Base-by-base conservation (phyloP, 1,140 invertebrate genomes). In the Nymphalis io region DNA sequence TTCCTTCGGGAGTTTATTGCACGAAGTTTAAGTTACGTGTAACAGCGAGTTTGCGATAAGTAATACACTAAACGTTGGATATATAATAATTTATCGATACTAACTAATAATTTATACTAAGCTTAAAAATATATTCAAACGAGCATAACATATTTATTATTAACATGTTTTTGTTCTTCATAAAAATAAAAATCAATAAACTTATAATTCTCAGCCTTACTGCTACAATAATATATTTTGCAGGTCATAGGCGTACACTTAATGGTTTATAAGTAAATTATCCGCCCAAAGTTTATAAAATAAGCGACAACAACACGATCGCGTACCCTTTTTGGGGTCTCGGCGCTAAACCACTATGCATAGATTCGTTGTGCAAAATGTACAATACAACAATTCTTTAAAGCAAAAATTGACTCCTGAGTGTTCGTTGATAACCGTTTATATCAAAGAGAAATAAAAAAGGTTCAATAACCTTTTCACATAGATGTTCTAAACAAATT, bases 1-100 rank as follows among this genome's bases (percentile, higher is more conserved):
- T 80, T 90, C 88, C 88, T 87, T 85, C 82, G 88, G 88, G 88
- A 87, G 72, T 81, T 76, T 60, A 58, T 63, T 44, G 62, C 33
- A 33, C 55, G 39, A n/a, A 70, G 67, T 48, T 18, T 68, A 76
- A 79, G 81, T 51, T 46, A 72, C 40, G 59, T 40, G 72, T 61
- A 53, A 10, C 2, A 75, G 75, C 80, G 74, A 46, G 23, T 70
- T 48, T 46, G 1, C n/a, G 12, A 44, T 58, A 23, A 6, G 33
- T 40, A 8, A 33, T 33, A 33, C 2, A n/a, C n/a, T n/a, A 8
- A 33, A 33, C 6, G 27, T 33, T 8, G 6, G 10, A 1, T 4
- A 33, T 33, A 33, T 8, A 8, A 33, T 33, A 33, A 33, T 33
- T 33, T 33, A 33, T 33, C 27, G 27, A 33, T 33, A 4, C 6